Conservation (phyloP, 2,797 vertebrate species). For the Threskiornis aethiopicus region DNA sequence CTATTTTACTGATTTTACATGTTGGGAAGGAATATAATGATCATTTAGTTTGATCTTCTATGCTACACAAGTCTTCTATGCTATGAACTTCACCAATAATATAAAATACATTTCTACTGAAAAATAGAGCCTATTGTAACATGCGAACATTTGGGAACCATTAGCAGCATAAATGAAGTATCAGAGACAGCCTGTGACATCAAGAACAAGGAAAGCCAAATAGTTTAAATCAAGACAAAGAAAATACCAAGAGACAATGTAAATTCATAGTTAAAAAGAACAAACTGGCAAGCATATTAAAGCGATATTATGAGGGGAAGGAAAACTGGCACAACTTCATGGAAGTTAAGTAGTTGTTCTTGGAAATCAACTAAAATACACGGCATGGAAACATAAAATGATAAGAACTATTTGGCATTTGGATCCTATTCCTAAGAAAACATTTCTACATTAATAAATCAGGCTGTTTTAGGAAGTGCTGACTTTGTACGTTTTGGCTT, state of each 20-base stretch:
- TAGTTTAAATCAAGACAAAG: slow-evolving; percentile 57
- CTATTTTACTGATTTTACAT: neutral
- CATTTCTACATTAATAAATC: slow-evolving; percentile 71
- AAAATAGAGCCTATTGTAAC: neutral
- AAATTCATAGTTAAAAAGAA: slow-evolving; percentile 52
- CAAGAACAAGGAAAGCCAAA: slow-evolving; percentile 15
- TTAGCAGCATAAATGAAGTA: slow-evolving; percentile 53
- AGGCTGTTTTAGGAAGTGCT: slow-evolving; percentile 73
- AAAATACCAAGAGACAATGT: slow-evolving; percentile 45
- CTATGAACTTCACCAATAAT: neutral
- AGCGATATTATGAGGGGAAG: neutral
- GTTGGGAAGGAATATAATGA: neutral
- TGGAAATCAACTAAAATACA: slow-evolving; percentile 63
- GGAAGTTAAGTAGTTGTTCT: slow-evolving; percentile 45
- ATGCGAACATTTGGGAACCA: slow-evolving; percentile 23
- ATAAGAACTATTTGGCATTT: slow-evolving; percentile 70
- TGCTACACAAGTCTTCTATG: neutral
- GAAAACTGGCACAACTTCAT: slow-evolving; percentile 38
- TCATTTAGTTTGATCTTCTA: neutral
- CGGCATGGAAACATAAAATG: slow-evolving; percentile 55
- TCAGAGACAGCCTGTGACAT: slow-evolving; percentile 13
- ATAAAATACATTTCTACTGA: slow-evolving; percentile 4
- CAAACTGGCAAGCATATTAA: slow-evolving; percentile 32
- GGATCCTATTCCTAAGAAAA: slow-evolving; percentile 42
- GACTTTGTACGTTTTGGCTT: slow-evolving; percentile 74